Evolutionary conservation across 2,888 invertebrate species (phyloP).

Genomic region (Chirona hameri): DNA sequence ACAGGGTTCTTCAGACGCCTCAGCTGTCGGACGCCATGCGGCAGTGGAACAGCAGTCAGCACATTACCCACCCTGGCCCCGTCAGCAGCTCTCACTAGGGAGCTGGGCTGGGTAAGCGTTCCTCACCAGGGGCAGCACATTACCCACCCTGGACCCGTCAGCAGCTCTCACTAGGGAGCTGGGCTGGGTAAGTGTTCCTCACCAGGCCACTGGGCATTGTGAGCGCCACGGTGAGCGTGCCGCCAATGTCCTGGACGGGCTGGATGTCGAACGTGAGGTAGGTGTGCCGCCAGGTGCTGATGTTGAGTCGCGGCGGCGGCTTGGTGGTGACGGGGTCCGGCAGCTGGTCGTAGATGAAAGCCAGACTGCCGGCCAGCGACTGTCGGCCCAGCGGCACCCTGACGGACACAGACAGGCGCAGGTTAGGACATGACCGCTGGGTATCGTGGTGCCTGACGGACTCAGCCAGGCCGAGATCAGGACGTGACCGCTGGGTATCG

Average conservation of each 20-base stretch:
- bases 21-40: too few relatives aligned
- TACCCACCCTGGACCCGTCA: too few relatives aligned
- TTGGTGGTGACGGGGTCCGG: slow-evolving; percentile 60
- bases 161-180: too few relatives aligned
- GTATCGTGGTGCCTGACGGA: too few relatives aligned
- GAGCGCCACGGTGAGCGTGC: slow-evolving; percentile 67
- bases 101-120: too few relatives aligned
- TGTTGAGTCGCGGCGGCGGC: slow-evolving; percentile 62
- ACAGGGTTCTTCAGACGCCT: too few relatives aligned
- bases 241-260: slow-evolving; percentile 71
- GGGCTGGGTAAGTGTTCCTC: slow-evolving; percentile 27
- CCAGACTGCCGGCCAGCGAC: slow-evolving; percentile 3
- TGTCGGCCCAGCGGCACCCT: not conserved
- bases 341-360: slow-evolving; percentile 27
- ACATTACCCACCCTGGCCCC: too few relatives aligned
- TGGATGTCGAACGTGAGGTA: slow-evolving; percentile 67
- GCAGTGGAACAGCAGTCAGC: too few relatives aligned
- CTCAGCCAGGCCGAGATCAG: too few relatives aligned
- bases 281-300: slow-evolving; percentile 61
- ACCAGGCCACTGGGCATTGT: slow-evolving; percentile 61
- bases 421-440: not conserved
- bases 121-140: too few relatives aligned
- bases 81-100: too few relatives aligned
- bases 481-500: too few relatives aligned
- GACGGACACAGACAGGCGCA: not conserved